Evolutionary conservation across 2,797 vertebrate genomes (phyloP), one percentile per base, ranked within the genome.

Genomic region (Sylvia borin): DNA sequence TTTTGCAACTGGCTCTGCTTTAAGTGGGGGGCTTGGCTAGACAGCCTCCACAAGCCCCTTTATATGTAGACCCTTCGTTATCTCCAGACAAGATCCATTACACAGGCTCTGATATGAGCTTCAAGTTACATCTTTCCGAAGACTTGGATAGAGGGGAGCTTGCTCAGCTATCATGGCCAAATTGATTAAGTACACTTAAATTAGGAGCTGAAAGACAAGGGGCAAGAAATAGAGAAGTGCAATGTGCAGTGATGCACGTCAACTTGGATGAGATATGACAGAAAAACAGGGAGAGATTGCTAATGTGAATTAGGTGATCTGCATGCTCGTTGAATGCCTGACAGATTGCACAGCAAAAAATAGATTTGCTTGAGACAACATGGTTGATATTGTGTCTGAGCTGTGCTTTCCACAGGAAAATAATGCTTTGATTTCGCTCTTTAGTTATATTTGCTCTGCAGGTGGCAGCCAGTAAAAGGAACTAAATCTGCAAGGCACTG

Each of bases 381-480:
- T 6, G 4, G 55, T 32, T 95, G 67, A 82, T 84, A 61, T 3
- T 66, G 12, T 29, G 21, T 34, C 73, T 85, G 79, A 90, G 62
- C 29, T 84, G 55, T 92, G 66, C 51, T 90, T 95, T 91, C 71
- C 42, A 29, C 36, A 40, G 51, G 76, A 67, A 94, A 86, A 61
- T 3, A 85, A 73, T 65, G 47, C 78, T 97, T 92, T 95, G 81
- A 89, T 91, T 94, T 78, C 26, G 48, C 58, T 65, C 54, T 85
- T 91, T 42, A 85, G 78, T 72, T 81, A 26, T 47, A 78, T 86
- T 90, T 88, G 55, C 76, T 83, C 75, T 89, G 88, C 84, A 80
- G 65, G 82, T 64, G 73, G 82, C 47, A 93, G 47, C 25, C 32
- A 58, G 81, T 72, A 70, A 93, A 93, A 94, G 43, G 65, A 94